Base-by-base conservation (phyloP, 1,140 invertebrate genomes). In the Aricia agestis region DNA sequence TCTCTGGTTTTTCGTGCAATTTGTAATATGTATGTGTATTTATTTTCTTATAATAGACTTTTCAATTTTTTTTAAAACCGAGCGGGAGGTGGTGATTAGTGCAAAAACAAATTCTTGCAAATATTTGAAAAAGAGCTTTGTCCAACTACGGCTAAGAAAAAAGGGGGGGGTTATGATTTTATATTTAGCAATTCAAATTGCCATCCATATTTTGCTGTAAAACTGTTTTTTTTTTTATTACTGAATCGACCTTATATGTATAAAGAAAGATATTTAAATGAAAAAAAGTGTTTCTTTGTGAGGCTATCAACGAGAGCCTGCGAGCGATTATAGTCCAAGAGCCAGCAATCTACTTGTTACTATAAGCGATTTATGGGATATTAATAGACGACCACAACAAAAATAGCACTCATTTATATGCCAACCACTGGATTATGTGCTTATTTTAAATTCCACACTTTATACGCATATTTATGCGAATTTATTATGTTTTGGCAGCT, bases 351-450 rank as follows among this genome's bases (percentile, higher is more conserved):
- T 84, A 83, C 82, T 81, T 83, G 82, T 80, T 78, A 78, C 78
- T 84, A 82, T 85, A 84, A 88, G 81, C 73, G 86, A 82, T 85
- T 84, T 86, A 88, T 81, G 78, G 68, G 77, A 80, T 85, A 88
- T 88, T 85, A 83, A 86, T 86, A 88, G 81, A 82, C 71, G 79
- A 76, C 74, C 71, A 73, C 69, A 78, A 78, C 77, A 82, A 84
- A 84, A 85, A 85, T 86, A 85, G 80, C 77, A 17, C 17, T 67
- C 45, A 13, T 66, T 70, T 36, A 36, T 25, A 19, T 19, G 18
- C 59, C 19, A n/a, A 68, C 31, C 59, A 68, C 74, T 66, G 66
- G 75, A 76, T 75, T 75, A 76, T 76, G 66, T 57, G 17, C 61
- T 69, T 69, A 61, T 57, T 69, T 69, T 69, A 61, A 61, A 57